Percentiles rank a stretch among this genome's conserved stretches.
These are phyloP conservation scores for Cephus rjabovi DNA, from an alignment of 2,888 invertebrate species.

Conservation along the genomic window DNA sequence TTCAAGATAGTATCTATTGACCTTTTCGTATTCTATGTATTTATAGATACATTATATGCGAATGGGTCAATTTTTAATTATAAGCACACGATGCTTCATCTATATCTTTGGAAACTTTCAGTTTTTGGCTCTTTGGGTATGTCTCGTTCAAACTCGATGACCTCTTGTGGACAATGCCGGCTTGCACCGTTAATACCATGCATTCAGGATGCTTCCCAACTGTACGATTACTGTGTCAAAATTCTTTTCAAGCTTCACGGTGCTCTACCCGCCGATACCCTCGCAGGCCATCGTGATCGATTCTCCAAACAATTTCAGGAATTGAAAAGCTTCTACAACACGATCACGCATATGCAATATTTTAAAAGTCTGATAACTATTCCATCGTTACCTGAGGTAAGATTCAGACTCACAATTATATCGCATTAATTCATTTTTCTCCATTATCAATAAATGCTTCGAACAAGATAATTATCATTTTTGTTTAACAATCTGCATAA, in stretches of 20 bases:
- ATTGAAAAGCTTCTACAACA: slow-evolving; percentile 92
- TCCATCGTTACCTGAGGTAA: slow-evolving; percentile 89
- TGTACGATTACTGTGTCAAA: slow-evolving; percentile 97
- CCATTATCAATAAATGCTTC: background rate
- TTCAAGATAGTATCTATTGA: background rate
- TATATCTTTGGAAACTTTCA: slow-evolving; percentile 60
- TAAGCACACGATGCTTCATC: background rate
- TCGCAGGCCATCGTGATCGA: slow-evolving; percentile 89
- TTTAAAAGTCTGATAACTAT: slow-evolving; percentile 95
- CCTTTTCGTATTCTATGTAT: background rate
- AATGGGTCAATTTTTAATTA: background rate
- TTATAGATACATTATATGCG: background rate
- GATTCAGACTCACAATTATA: slow-evolving; percentile 39
- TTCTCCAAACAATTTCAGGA: slow-evolving; percentile 91
- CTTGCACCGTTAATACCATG: slow-evolving; percentile 95
- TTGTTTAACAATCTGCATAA: slow-evolving; percentile 8
- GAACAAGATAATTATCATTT: background rate
- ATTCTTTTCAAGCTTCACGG: slow-evolving; percentile 95
- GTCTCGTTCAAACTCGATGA: slow-evolving; percentile 97
- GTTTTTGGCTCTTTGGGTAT: slow-evolving; percentile 95
- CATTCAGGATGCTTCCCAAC: slow-evolving; percentile 94
- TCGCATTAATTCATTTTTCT: slow-evolving; percentile 14
- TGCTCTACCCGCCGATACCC: slow-evolving; percentile 88
- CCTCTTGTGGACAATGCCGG: slow-evolving; percentile 95
- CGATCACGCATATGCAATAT: slow-evolving; percentile 94